Evolutionary conservation across 2,797 vertebrate genomes (phyloP).

Genomic region (Galaxias olidus): DNA sequence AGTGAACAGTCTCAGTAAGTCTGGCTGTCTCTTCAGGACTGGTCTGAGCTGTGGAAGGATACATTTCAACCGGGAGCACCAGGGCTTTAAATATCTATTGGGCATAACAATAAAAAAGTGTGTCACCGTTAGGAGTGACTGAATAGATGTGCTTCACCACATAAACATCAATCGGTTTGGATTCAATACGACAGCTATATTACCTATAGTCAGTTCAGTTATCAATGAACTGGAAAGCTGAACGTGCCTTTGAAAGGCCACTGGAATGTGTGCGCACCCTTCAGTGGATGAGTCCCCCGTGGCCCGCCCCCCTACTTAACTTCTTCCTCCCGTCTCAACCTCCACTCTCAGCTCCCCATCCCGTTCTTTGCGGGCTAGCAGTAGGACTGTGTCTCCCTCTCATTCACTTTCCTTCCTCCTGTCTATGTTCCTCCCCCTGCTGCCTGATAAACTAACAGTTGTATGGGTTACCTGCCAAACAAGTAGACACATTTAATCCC

Average conservation of each 20-base stretch:
- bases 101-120: no score
- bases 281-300: background rate
- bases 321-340: background rate
- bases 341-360: no score
- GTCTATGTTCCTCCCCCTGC: background rate
- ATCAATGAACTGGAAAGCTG: background rate
- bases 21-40: background rate
- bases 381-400: conserved; percentile 9
- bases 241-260: conserved; percentile 6
- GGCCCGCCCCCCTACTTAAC: conserved; percentile 6
- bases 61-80: background rate
- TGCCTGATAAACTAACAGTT: background rate
- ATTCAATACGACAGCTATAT: no score
- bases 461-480: conserved; percentile 49
- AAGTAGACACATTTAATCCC: conserved; percentile 60
- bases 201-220: no score
- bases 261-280: conserved; percentile 3
- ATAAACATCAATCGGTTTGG: no score
- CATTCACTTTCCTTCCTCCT: background rate
- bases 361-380: conserved; percentile 6
- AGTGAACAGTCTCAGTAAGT: background rate
- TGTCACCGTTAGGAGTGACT: no score
- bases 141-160: no score
- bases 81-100: no score
- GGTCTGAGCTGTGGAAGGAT: background rate